These are phyloP conservation scores for Pristionchus maxplancki DNA, from an alignment of 2,888 invertebrate genomes.

Conservation along the genomic window DNA sequence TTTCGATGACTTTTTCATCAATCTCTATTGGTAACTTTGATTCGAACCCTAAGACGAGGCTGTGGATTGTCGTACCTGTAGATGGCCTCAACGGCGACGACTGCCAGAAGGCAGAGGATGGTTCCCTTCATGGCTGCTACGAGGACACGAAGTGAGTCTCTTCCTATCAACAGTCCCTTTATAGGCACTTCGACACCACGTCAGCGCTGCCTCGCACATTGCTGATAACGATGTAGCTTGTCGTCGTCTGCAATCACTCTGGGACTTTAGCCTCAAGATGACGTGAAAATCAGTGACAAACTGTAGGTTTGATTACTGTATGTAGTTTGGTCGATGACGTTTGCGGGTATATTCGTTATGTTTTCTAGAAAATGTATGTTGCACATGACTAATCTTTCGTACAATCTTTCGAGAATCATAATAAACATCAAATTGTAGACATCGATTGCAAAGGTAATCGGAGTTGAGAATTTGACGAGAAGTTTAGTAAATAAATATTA, in stretches of 20 bases:
- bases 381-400: no score
- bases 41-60: no score
- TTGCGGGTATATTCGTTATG: no score
- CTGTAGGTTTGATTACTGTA: background rate
- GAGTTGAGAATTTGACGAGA: no score
- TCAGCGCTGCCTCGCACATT: background rate
- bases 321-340: background rate
- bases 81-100: conserved; percentile 50
- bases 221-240: conserved; percentile 33
- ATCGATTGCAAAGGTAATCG: no score
- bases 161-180: background rate
- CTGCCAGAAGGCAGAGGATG: conserved; percentile 52
- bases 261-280: background rate
- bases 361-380: no score
- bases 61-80: no score
- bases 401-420: no score
- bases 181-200: background rate
- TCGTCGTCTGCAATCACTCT: background rate
- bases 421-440: no score
- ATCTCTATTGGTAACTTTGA: no score
- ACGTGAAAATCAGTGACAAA: conserved; percentile 25
- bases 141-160: background rate
- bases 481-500: no score
- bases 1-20: no score
- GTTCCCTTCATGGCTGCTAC: conserved; percentile 41